Evolutionary conservation across 2,113 vertebrate genomes (phyloP), one percentile per base, ranked within the genome.

Genomic region (Halcyon senegalensis): DNA sequence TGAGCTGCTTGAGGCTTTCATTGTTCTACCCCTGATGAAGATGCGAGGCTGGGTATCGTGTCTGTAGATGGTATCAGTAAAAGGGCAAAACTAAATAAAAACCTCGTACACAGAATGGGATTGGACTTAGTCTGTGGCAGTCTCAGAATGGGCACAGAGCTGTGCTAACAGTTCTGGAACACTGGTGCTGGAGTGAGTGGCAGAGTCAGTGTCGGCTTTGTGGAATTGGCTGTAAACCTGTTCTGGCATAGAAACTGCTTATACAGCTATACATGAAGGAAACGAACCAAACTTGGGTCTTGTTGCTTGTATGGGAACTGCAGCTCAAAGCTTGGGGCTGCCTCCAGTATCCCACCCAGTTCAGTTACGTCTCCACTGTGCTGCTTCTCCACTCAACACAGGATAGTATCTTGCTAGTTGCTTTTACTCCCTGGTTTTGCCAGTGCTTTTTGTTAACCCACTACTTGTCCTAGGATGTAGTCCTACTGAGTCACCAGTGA

Each of bases 1-100:
- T 98, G 99, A 99, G 90, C 99, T 99, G 98, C 98, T 99, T 97
- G 99, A 99, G 98, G 99, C 99, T 97, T 99, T 99, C 98, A 98
- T 99, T 69, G 93, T 99, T 98, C 99, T 99, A 93, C 98, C 93
- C 97, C 98, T 85, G 98, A 98, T 94, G 98, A 99, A 98, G 99
- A 98, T 83, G 98, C 97, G 81, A 98, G 99, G 95, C 99, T 99
- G 96, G 98, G 98, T 84, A 98, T 99, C 98, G 97, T 99, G 98
- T 98, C 97, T 96, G 98, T 98, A 97, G 98, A 98, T 96, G 98
- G 98, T 94, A 95, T 98, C 68, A 99, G 98, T 96, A 98, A 99
- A 98, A 98, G 98, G 95, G 99, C 98, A 94, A 99, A 99, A 95
- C 98, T 98, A 94, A 99, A 94, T 99, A 99, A 99, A 98, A 99